Conservation (phyloP, 2,797 vertebrate species). For the Enteromius anoplus region DNA sequence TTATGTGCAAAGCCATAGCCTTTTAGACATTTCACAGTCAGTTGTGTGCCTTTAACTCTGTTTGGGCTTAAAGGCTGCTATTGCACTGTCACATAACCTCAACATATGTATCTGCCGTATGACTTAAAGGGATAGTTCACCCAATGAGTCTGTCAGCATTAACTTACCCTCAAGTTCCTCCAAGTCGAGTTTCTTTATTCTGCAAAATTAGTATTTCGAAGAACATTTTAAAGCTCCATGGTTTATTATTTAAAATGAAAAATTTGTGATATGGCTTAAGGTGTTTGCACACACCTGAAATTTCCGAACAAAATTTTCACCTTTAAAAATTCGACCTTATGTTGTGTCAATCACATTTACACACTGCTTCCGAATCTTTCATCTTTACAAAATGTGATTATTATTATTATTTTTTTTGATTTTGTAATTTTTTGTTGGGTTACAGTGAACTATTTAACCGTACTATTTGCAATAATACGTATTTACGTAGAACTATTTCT, state of each 20-base stretch:
- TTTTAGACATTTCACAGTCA: slow-evolving; percentile 42
- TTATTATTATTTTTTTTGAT: not conserved
- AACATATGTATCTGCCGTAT: not conserved
- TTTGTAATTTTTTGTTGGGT: not conserved
- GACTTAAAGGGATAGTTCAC: slow-evolving; percentile 7
- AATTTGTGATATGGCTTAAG: not conserved
- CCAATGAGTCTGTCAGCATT: not conserved
- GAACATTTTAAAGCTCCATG: not conserved
- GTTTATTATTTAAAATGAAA: not conserved
- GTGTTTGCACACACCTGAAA: too few relatives aligned
- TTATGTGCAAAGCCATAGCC: slow-evolving; percentile 46
- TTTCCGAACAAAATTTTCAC: too few relatives aligned
- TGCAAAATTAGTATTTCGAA: not conserved
- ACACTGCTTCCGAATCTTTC: too few relatives aligned
- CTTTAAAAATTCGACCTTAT: too few relatives aligned
- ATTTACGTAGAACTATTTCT: not conserved
- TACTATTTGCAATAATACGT: not conserved
- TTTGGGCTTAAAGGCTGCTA: slow-evolving; percentile 22
- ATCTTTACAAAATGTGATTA: too few relatives aligned
- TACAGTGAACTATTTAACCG: not conserved
- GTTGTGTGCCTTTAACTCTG: slow-evolving; percentile 10
- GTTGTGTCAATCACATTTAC: too few relatives aligned
- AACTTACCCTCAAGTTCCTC: not conserved
- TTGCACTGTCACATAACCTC: slow-evolving; percentile 28
- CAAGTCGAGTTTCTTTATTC: not conserved